phyloP scores from a whole-genome alignment of 2,797 vertebrate species.

The Streptopelia turtur region DNA sequence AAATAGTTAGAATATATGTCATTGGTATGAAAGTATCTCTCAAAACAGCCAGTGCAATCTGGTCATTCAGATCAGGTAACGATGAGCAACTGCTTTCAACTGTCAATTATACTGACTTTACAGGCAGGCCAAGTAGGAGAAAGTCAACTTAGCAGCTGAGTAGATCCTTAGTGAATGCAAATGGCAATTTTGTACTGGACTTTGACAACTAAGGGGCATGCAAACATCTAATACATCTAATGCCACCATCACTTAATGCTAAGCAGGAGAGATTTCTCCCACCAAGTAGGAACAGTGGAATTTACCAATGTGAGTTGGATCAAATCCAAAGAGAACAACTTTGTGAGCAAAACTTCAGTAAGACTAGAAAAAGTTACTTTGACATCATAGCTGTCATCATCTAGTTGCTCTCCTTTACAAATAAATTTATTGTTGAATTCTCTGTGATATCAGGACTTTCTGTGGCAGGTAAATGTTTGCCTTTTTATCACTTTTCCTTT shows the following conservation, averaged over 20 bases:
- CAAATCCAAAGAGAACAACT: not conserved
- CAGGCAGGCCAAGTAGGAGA: not conserved
- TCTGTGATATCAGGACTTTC: not conserved
- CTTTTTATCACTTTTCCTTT: not conserved
- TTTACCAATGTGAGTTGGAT: not conserved
- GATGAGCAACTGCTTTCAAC: not conserved
- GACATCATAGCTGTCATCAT: not conserved
- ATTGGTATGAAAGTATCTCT: not conserved
- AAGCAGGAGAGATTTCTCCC: not conserved
- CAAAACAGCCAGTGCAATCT: not conserved
- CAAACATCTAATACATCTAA: not conserved
- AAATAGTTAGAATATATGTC: not conserved
- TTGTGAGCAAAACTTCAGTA: not conserved
- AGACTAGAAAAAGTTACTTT: not conserved
- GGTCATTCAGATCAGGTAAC: not conserved
- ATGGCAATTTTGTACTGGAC: not conserved
- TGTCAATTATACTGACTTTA: not conserved
- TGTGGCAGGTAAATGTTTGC: not conserved
- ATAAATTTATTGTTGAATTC: not conserved
- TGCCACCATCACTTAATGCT: not conserved
- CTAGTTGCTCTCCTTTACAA: not conserved
- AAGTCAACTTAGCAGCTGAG: not conserved
- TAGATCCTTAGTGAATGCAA: not conserved
- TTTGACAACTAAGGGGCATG: not conserved
- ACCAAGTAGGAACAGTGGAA: not conserved